Evolutionary conservation across 2,797 vertebrate species (phyloP).

Genomic region (Anableps anableps): DNA sequence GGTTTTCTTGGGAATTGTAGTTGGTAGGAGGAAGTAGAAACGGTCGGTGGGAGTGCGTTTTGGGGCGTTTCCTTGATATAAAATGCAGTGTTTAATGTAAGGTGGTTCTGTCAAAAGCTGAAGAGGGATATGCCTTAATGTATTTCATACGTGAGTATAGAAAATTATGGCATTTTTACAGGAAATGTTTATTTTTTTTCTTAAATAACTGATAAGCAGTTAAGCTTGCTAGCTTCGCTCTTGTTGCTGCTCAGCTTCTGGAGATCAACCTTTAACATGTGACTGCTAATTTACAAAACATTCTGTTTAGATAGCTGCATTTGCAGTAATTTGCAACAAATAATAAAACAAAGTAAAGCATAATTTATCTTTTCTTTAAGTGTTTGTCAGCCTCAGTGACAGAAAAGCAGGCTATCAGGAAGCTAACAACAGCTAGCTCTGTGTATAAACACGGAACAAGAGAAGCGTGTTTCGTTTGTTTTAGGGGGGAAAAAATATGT

Average conservation of each 20-base stretch:
- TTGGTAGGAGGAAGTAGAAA: conserved; percentile 60
- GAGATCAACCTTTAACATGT: background rate
- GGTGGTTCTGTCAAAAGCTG: background rate
- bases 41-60: conserved; percentile 10
- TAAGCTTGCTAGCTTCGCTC: conserved; percentile 38
- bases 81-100: conserved; percentile 23
- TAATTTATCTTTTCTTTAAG: background rate
- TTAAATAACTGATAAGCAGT: background rate
- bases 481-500: background rate
- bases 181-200: background rate
- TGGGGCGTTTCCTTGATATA: conserved; percentile 7
- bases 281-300: background rate
- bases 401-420: background rate
- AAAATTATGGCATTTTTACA: background rate
- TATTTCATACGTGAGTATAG: conserved; percentile 76
- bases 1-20: conserved; percentile 7
- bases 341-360: background rate
- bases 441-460: background rate
- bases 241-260: conserved; percentile 7
- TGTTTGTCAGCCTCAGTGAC: background rate
- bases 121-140: conserved; percentile 71
- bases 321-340: background rate
- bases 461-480: background rate
- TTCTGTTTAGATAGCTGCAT: fast-evolving
- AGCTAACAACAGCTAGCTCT: conserved; percentile 15